Evolutionary conservation across 2,797 vertebrate species (phyloP), one percentile per base, ranked within the genome.

Genomic region (Mus minutoides): DNA sequence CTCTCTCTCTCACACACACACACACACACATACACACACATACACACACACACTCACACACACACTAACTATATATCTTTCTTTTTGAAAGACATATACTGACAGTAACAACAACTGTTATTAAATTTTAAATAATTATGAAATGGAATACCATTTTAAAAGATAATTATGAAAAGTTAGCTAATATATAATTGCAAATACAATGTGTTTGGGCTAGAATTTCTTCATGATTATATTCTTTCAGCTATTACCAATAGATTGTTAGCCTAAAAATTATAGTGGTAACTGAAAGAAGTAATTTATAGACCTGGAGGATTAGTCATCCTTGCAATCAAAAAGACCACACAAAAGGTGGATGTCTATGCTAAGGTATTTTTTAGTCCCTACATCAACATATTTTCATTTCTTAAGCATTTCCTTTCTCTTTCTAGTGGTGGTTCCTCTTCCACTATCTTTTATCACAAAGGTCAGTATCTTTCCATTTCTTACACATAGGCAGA

Each of bases 91-190:
- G 73, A 17, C 0, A 43, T 26, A 22, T 56, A 14, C 16, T n/a
- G 3, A 46, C 16, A 54, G 73, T 31, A 82, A 37, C 5, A 91
- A 43, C 3, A n/a, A 88, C n/a, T 78, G 46, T 29, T 54, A 13
- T 49, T 95, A 92, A 82, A 3, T 54, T n/a, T 64, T 79, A 40
- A 83, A 62, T 84, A 96, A 26, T 11, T 84, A 82, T 83, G 22
- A 77, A 62, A 21, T 88, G 29, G 46, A 83, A 75, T 64, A 17
- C 0, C 3, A 56, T 80, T 90, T 22, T 56, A 86, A 94, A 95
- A 79, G n/a, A 84, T 69, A 13, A 2, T 79, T 11, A 14, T 54
- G 78, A 64, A 91, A 6, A 0, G 13, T 91, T 94, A 91, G 37
- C 43, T 88, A 60, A 96, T 93, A 40, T 79, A 3, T 29, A 73